A percentile compares a stretch with the other conserved stretches of the same genome.
These are phyloP conservation scores for Drosophila setosimentum DNA, from an alignment of 2,888 invertebrate genomes.

Conservation along the genomic window DNA sequence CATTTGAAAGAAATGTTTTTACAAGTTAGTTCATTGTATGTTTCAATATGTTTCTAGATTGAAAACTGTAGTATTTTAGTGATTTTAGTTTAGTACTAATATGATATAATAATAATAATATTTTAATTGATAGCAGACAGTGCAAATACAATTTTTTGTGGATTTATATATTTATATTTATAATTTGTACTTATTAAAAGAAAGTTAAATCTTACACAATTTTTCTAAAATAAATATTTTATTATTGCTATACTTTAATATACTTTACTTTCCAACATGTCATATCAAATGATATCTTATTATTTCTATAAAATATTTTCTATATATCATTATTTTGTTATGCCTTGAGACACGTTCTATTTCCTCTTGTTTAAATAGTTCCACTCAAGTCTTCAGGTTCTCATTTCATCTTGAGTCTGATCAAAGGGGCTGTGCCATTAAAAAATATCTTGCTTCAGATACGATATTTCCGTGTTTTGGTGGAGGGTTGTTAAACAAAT, in stretches of 20 bases:
- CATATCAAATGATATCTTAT: not conserved
- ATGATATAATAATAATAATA: too few relatives aligned
- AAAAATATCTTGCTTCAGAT: slow-evolving; percentile 1
- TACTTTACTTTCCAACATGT: not conserved
- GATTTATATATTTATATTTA: not conserved
- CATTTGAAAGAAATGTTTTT: not conserved
- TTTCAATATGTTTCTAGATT: not conserved
- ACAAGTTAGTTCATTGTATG: not conserved
- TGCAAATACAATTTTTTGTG: not conserved
- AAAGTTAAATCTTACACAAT: not conserved
- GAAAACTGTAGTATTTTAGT: not conserved
- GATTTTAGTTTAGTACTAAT: too few relatives aligned
- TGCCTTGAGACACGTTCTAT: not conserved
- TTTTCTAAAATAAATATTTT: not conserved
- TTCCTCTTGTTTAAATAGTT: not conserved
- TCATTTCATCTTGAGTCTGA: not conserved
- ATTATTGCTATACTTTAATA: not conserved
- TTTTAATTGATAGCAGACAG: too few relatives aligned
- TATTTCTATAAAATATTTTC: not conserved
- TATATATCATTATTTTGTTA: not conserved
- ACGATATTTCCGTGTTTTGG: slow-evolving; percentile 11
- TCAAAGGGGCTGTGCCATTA: not conserved
- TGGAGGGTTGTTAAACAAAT: slow-evolving; percentile 30
- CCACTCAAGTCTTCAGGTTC: not conserved
- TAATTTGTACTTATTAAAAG: not conserved